Conservation (phyloP, 2,797 vertebrate species). For the Lemur catta region DNA sequence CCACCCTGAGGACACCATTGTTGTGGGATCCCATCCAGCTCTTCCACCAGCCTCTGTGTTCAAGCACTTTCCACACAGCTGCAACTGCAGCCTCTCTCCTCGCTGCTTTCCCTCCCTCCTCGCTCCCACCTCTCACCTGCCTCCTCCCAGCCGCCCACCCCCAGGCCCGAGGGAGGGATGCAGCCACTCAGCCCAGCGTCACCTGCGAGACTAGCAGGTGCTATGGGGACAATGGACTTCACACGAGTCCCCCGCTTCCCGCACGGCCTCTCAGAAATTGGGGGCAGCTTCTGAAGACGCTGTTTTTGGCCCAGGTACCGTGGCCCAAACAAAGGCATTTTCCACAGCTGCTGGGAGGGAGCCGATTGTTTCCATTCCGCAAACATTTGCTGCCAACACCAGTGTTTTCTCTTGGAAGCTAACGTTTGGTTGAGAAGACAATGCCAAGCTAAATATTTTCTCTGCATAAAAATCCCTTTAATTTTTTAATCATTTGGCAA, state of each 20-base stretch:
- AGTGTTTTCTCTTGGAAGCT: slow-evolving; percentile 77
- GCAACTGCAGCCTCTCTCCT: not conserved
- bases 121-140: not conserved
- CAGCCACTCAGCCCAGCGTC: not conserved
- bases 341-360: slow-evolving; percentile 63
- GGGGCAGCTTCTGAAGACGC: slow-evolving; percentile 61
- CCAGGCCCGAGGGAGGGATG: not conserved
- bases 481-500: slow-evolving; percentile 81
- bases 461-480: slow-evolving; percentile 80
- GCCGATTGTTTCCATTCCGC: slow-evolving; percentile 76
- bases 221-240: slow-evolving; percentile 49
- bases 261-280: slow-evolving; percentile 50
- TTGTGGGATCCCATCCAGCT: not conserved
- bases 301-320: slow-evolving; percentile 66
- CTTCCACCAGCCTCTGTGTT: not conserved
- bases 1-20: not conserved
- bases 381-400: slow-evolving; percentile 58
- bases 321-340: slow-evolving; percentile 73
- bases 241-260: not conserved
- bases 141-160: not conserved
- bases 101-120: not conserved
- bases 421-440: slow-evolving; percentile 76
- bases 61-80: not conserved
- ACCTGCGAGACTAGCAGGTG: slow-evolving; percentile 8
- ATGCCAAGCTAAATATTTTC: slow-evolving; percentile 81